Conservation (phyloP, 2,888 invertebrate species). For the Eilema depressum region DNA sequence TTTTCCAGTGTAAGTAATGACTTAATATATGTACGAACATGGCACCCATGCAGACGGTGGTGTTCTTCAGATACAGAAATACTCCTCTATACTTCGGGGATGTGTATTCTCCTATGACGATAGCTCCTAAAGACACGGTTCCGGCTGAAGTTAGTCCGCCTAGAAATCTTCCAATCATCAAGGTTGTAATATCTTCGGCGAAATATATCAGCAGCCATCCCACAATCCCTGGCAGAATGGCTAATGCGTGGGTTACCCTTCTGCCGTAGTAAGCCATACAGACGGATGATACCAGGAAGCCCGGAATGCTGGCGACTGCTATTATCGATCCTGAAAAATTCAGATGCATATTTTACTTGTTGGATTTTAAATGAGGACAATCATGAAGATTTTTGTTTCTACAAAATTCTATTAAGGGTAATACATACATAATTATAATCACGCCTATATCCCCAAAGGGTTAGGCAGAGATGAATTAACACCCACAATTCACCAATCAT, state of each 20-base stretch:
- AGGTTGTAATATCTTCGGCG: conserved; percentile 46
- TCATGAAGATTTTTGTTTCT: too few relatives aligned
- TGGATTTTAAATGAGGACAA: too few relatives aligned
- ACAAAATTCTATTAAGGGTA: too few relatives aligned
- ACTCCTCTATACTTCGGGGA: conserved; percentile 64
- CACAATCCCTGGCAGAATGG: conserved; percentile 43
- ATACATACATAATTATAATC: too few relatives aligned
- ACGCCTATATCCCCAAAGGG: too few relatives aligned
- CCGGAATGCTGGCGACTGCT: conserved; percentile 25
- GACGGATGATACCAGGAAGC: conserved; percentile 52
- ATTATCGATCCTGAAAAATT: conserved; percentile 15
- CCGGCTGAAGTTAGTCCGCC: conserved; percentile 57
- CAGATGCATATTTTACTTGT: background rate
- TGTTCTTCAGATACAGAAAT: conserved; percentile 65
- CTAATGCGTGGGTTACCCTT: conserved; percentile 45
- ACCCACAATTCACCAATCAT: too few relatives aligned
- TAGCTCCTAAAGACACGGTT: conserved; percentile 56
- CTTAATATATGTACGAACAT: conserved; percentile 58
- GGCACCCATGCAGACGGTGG: conserved; percentile 58
- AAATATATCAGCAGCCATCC: conserved; percentile 63
- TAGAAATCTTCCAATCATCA: conserved; percentile 58
- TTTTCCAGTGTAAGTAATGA: conserved; percentile 58
- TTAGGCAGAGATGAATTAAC: too few relatives aligned
- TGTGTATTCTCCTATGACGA: conserved; percentile 67
- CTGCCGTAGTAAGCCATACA: conserved; percentile 58